Conservation (phyloP, 2,113 vertebrate genomes). For the Elachura formosa region DNA sequence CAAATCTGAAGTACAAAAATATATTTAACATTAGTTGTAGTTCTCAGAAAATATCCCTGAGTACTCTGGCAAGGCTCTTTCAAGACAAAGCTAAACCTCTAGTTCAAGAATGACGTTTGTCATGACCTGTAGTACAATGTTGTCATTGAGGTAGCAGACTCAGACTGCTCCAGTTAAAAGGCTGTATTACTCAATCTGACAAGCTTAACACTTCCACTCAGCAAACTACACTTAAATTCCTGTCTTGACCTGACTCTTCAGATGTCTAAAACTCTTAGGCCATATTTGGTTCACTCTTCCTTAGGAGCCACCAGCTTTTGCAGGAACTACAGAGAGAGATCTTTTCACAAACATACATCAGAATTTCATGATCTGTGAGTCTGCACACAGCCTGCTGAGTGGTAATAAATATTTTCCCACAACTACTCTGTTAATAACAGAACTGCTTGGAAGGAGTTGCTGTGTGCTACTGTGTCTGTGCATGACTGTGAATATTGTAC, state of each 20-base stretch:
- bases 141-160: slow-evolving; percentile 1
- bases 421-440: background rate
- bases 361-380: background rate
- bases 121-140: background rate
- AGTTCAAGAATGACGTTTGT: background rate
- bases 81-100: background rate
- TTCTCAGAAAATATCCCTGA: background rate
- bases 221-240: background rate
- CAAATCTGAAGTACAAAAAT: background rate
- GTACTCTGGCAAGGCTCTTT: background rate
- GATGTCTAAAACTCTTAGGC: background rate
- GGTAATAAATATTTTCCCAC: background rate
- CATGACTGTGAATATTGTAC: background rate
- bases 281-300: background rate
- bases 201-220: background rate
- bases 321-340: background rate
- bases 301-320: background rate
- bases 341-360: background rate
- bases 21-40: background rate
- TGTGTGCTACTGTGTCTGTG: background rate
- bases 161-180: background rate
- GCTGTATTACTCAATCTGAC: background rate
- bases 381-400: background rate
- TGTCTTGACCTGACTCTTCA: background rate
- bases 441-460: background rate